Conservation (phyloP, 1,140 invertebrate genomes). For the Eueides isabella region DNA sequence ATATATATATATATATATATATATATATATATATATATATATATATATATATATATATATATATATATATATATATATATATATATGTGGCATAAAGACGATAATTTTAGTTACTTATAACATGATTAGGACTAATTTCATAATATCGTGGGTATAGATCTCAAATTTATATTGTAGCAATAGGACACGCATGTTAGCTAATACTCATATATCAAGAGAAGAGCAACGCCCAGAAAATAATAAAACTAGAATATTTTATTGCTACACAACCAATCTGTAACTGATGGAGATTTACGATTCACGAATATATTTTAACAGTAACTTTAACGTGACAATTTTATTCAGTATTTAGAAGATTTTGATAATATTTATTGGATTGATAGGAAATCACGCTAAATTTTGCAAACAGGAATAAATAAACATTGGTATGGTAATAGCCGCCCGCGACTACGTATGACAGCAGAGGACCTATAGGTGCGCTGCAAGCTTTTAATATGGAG, state of each 20-base stretch:
- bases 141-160: not conserved
- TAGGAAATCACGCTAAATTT: too few species aligned
- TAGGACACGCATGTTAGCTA: not conserved
- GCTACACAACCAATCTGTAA: not conserved
- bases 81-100: not conserved
- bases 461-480: too few species aligned
- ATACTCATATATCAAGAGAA: not conserved
- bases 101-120: not conserved
- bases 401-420: too few species aligned
- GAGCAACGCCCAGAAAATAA: not conserved
- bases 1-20: too few species aligned
- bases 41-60: too few species aligned
- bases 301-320: too few species aligned
- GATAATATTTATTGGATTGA: not conserved
- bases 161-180: not conserved
- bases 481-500: too few species aligned
- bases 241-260: slow-evolving; percentile 13
- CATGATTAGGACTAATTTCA: not conserved
- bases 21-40: too few species aligned
- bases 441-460: too few species aligned
- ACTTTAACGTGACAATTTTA: not conserved
- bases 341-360: not conserved
- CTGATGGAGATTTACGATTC: not conserved
- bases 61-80: too few species aligned
- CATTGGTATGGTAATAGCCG: too few species aligned